Evolutionary conservation across 2,797 vertebrate species (phyloP).

Genomic region (Tympanoctomys barrerae): DNA sequence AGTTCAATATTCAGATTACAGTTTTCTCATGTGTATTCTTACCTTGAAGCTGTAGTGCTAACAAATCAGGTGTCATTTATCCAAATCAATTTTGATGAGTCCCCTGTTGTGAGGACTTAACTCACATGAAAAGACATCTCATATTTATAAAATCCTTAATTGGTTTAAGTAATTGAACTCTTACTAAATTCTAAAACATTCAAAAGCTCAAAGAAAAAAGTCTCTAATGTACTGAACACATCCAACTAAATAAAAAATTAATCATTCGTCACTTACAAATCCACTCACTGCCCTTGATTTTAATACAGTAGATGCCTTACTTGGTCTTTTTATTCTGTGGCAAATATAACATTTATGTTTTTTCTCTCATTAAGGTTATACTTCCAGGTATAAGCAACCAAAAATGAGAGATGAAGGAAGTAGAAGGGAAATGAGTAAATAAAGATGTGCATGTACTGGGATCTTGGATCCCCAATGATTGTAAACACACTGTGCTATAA

Average conservation of each 20-base stretch:
- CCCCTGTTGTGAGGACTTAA: not conserved
- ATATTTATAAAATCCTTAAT: not conserved
- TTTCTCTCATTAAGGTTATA: not conserved
- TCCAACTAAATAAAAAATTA: not conserved
- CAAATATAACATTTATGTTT: not conserved
- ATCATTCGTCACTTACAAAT: not conserved
- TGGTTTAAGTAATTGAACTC: not conserved
- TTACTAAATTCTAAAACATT: not conserved
- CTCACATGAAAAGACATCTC: not conserved
- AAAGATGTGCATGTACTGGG: not conserved
- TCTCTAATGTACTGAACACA: not conserved
- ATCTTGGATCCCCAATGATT: not conserved
- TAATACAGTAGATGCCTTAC: not conserved
- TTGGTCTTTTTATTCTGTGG: not conserved
- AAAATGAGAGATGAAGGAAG: too few relatives aligned
- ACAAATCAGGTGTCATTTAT: not conserved
- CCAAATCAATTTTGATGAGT: not conserved
- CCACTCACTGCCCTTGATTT: not conserved
- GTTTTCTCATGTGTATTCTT: not conserved
- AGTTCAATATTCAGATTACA: not conserved
- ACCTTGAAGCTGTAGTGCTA: not conserved
- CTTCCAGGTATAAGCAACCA: not conserved
- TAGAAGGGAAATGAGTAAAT: not conserved
- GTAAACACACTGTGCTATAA: not conserved
- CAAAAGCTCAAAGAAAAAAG: not conserved